Evolutionary conservation across 1,140 invertebrate genomes (phyloP).

Genomic region (Aphelenchoides besseyi): DNA sequence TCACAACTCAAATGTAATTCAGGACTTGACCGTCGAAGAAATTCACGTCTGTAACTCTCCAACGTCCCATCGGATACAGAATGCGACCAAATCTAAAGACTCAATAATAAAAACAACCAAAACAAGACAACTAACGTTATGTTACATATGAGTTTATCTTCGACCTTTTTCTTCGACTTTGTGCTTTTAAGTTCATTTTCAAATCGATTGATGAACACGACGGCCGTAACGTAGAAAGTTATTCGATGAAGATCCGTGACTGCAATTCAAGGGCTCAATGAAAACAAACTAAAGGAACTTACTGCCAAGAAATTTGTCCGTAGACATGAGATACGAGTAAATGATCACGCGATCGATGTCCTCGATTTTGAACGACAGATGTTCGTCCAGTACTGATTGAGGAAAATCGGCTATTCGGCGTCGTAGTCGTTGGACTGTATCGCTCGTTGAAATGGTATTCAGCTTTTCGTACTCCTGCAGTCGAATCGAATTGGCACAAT

Average conservation of each 20-base stretch:
- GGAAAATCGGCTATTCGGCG: not conserved
- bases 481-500: not conserved
- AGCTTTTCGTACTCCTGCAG: not conserved
- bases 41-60: not conserved
- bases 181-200: not conserved
- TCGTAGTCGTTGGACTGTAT: not conserved
- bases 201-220: not conserved
- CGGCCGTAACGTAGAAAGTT: not conserved
- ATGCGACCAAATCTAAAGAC: not conserved
- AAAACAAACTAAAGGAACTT: not conserved
- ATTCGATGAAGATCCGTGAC: not conserved
- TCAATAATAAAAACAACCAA: not conserved
- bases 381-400: not conserved
- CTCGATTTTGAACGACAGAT: not conserved
- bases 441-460: not conserved
- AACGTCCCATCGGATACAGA: not conserved
- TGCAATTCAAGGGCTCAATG: not conserved
- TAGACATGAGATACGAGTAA: not conserved
- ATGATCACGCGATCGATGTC: not conserved
- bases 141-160: not conserved
- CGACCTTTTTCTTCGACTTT: not conserved
- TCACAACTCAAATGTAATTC: not conserved
- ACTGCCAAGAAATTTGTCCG: conserved; percentile 12
- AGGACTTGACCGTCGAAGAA: conserved; percentile 9
- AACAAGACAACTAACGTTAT: not conserved